phyloP scores from a whole-genome alignment of 2,888 invertebrate species.

The Agrypnus murinus region DNA sequence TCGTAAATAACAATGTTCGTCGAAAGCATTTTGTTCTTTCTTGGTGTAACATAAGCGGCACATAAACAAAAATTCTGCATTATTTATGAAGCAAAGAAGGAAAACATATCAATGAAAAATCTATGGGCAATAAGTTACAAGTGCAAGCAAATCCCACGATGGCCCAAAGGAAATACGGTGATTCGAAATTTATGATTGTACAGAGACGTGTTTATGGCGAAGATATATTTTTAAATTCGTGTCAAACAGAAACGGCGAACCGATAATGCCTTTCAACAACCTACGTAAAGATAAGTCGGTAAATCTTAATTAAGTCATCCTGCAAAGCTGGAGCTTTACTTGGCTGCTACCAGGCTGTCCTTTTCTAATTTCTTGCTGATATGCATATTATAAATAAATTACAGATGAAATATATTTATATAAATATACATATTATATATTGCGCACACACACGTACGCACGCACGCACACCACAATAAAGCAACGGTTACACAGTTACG shows the following conservation, averaged over 20 bases:
- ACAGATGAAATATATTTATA: neutral
- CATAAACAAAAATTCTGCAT: slow-evolving; percentile 46
- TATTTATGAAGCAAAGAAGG: slow-evolving; percentile 44
- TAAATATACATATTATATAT: neutral
- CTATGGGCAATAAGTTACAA: slow-evolving; percentile 46
- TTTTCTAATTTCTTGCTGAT: too few species aligned
- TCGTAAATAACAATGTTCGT: slow-evolving; percentile 20
- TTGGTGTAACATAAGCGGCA: slow-evolving; percentile 38
- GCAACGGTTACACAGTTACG: slow-evolving; percentile 3
- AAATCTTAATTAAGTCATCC: slow-evolving; percentile 28
- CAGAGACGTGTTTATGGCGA: slow-evolving; percentile 27
- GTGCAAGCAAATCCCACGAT: slow-evolving; percentile 44
- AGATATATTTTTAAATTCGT: slow-evolving; percentile 20
- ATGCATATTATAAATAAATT: too few species aligned
- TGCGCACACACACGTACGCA: too few species aligned
- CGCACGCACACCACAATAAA: too few species aligned
- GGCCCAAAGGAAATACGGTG: slow-evolving; percentile 42
- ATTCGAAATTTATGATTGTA: slow-evolving; percentile 43
- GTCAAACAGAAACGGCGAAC: slow-evolving; percentile 3
- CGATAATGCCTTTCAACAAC: slow-evolving; percentile 9
- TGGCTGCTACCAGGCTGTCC: too few species aligned
- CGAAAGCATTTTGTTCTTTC: neutral
- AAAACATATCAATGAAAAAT: slow-evolving; percentile 46
- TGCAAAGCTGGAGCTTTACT: neutral
- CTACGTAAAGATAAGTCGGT: slow-evolving; percentile 5